Percentiles rank a stretch among this genome's conserved stretches.
These are phyloP conservation scores for Gasterosteus nipponicus DNA, from an alignment of 2,113 vertebrate genomes.

Conservation along the genomic window DNA sequence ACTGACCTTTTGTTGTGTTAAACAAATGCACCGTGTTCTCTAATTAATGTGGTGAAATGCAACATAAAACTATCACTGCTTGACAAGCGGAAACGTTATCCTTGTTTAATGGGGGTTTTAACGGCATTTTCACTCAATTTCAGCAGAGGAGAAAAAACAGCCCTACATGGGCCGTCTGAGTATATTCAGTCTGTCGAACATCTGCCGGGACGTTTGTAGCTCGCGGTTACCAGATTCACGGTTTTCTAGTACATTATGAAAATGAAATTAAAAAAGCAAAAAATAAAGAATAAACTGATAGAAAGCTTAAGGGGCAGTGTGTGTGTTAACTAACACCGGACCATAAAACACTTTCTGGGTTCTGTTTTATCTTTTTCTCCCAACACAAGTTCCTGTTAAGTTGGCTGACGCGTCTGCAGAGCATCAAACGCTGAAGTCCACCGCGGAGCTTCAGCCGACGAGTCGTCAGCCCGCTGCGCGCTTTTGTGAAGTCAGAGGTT, in stretches of 20 bases:
- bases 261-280: not conserved
- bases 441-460: not conserved
- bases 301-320: not conserved
- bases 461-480: not conserved
- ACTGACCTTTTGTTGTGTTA: not conserved
- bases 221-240: not conserved
- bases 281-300: not conserved
- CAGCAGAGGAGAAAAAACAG: not conserved
- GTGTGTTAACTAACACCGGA: not conserved
- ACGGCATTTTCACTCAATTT: not conserved
- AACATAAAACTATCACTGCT: not conserved
- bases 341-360: not conserved
- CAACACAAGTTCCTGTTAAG: constrained; percentile 2
- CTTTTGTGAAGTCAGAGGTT: constrained; percentile 26
- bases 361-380: not conserved
- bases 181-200: constrained; percentile 6
- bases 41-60: not conserved
- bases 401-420: not conserved
- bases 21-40: not conserved
- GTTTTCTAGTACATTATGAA: not conserved
- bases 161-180: not conserved
- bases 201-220: constrained; percentile 1
- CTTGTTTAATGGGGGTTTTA: too few species aligned
- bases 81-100: not conserved
- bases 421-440: not conserved